Percentiles rank a stretch among this genome's conserved stretches.
phyloP scores from a whole-genome alignment of 35 echinoderm and acorn worm species.

The Anneissia japonica region DNA sequence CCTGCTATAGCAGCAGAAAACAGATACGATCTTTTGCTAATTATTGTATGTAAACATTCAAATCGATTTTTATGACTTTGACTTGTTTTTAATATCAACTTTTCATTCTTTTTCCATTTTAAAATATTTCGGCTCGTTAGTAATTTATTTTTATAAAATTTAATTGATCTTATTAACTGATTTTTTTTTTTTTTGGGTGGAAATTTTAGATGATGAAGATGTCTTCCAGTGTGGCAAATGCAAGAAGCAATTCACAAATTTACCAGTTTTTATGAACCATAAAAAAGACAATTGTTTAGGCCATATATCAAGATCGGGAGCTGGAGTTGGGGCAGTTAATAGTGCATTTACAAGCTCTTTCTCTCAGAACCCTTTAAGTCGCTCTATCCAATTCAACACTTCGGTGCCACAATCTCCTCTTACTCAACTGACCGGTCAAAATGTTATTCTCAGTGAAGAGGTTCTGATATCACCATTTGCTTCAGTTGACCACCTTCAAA shows the following conservation, averaged over 20 bases:
- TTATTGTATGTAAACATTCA: too few species aligned
- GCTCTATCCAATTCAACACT: constrained; percentile 22
- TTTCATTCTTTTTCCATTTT: too few species aligned
- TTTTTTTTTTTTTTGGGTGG: too few species aligned
- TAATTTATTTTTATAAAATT: too few species aligned
- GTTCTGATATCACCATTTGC: constrained; percentile 81
- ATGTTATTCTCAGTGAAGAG: constrained; percentile 86
- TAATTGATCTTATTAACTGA: too few species aligned
- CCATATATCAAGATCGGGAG: constrained; percentile 19
- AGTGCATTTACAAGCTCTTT: constrained; percentile 78
- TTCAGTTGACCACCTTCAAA: constrained; percentile 55
- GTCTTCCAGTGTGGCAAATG: constrained; percentile 96
- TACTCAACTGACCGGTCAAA: constrained; percentile 51
- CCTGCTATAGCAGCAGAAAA: too few species aligned
- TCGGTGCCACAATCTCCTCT: constrained; percentile 55
- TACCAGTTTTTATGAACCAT: constrained; percentile 86
- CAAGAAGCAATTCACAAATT: constrained; percentile 92
- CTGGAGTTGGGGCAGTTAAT: constrained; percentile 16
- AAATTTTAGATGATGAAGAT: constrained; percentile 88
- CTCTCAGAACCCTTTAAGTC: constrained; percentile 7
- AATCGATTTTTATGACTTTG: too few species aligned
- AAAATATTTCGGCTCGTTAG: too few species aligned
- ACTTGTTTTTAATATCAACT: too few species aligned
- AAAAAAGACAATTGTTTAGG: constrained; percentile 75
- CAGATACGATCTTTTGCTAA: too few species aligned